Evolutionary conservation across 2,797 vertebrate species (phyloP), one percentile per base, ranked within the genome.

Genomic region (Gallirallus australis): DNA sequence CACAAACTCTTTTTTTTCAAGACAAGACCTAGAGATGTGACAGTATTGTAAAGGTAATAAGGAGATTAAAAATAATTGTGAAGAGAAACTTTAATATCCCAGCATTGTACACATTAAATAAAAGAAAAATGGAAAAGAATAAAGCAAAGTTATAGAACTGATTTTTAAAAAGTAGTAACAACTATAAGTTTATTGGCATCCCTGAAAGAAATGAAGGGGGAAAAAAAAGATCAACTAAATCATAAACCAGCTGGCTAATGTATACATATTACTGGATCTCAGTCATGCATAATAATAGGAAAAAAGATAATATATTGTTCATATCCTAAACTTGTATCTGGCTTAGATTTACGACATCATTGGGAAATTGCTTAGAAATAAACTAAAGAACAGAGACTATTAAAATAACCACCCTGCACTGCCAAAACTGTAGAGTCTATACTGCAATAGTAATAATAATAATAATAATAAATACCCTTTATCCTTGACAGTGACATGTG

Each of bases 291-390:
- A 56, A 28, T 66, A 83, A 48, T 30, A 73, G 6, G 64, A 14
- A 45, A 87, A 89, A 78, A 75, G 4, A 9, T 35, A 37, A 61
- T 68, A 64, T 31, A 31, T 65, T 71, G 56, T 68, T 91, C 17
- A 17, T 78, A 72, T 54, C 23, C 60, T 80, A 57, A 89, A 73
- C 17, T 73, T 66, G 7, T 39, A 42, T 83, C 53, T 82, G 64
- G 50, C 33, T 89, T 70, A 39, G 30, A 80, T 56, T 73, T 70
- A 68, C 37, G 86, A 5, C 9, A 82, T 78, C 52, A 72, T 27
- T 80, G 68, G 68, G 64, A 94, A 85, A 89, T 76, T 73, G 48
- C 64, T 91, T 70, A 86, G 77, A 89, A 91, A 70, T 66, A 82
- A 77, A 68, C 47, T 57, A 27, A 54, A 84, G 60, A 73, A 70